Evolutionary conservation across 2,888 invertebrate species (phyloP), one percentile per base, ranked within the genome.

Genomic region (Meandrusa payeni): DNA sequence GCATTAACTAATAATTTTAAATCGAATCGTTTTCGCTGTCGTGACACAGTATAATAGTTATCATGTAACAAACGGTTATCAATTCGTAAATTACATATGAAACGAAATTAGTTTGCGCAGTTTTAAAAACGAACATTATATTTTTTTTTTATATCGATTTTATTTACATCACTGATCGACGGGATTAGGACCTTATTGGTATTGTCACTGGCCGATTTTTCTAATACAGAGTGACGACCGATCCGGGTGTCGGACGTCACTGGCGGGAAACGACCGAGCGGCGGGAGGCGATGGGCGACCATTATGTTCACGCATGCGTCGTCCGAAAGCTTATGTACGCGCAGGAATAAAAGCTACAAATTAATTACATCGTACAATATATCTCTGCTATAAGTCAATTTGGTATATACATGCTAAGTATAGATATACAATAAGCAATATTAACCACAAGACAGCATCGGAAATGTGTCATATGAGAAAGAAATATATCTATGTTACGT

Each of bases 41-140:
- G 52, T 82, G 85, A 61, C 85, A 85, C 76, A 73, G 68, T 59
- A 81, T 74, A 52, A 75, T 54, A 29, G 69, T 57, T 52, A 74
- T 62, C 66, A 77, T 65, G 66, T 64, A 67, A 55, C 57, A 69
- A 51, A 68, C 59, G 54, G 57, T 59, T 52, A 75, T 50, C 47
- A 59, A 49, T 39, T 50, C 61, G 48, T 63, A 64, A 55, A 65
- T 58, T 48, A 61, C 49, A 40, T 49, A 7, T 29, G 31, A 29
- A 9, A 29, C 9, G 6, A 10, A n/a, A 22, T 20, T 22, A 53
- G 57, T 55, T 58, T 48, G 43, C 62, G 65, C 62, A 47, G 67
- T 71, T 73, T 71, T 63, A 46, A 46, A 42, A 46, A 22, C 45
- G 31, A 49, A 48, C 76, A 76, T 79, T 64, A 63, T 71, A 54